Base-by-base conservation (phyloP, 2,113 vertebrate species). In the Pterocles orientalis region DNA sequence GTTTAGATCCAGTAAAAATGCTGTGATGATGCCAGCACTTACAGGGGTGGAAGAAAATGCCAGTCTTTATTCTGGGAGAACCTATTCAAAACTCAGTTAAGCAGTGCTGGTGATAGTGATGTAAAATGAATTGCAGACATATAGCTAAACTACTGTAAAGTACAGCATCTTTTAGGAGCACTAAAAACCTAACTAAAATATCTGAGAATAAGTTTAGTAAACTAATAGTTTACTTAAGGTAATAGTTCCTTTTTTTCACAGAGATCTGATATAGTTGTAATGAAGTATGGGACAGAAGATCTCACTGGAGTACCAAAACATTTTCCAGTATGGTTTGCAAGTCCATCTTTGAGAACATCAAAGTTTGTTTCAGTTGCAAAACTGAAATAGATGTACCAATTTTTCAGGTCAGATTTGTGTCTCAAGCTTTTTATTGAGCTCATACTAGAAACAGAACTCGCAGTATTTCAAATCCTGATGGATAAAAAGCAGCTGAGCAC, bases 261-360 rank as follows among this genome's bases (percentile, higher is more conserved):
- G 2, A 3, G 29, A 28, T 77, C 33, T 24, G 24, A n/a, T 58
- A 29, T 8, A 5, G 10, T 73, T 82, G 19, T 21, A 51, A 41
- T 13, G 16, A 92, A 78, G 6, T 34, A 33, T 34, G 23, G 43
- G 41, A 60, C 26, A 50, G 56, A 93, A 50, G 7, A 69, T n/a
- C 25, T 78, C 56, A 48, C 13, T 10, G 11, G 31, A 29, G 5
- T 71, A 48, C 43, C 33, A 71, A 61, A 88, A 12, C 21, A 12
- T 51, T 41, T 90, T 68, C 62, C 17, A 62, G 23, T 66, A 68
- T 36, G 21, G 25, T 58, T 87, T 91, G 28, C 73, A 86, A 77
- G 29, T 43, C 28, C 1, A 2, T 24, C 20, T 92, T 78, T 54
- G 36, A 31, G 17, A 66, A 69, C 0, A 0, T 26, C 2, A 1